Percentiles rank a stretch among this genome's conserved stretches.
These are phyloP conservation scores for Turritopsis rubra DNA, from an alignment of 30 jellyfish, hydroid and myxozoan genomes.

Conservation along the genomic window DNA sequence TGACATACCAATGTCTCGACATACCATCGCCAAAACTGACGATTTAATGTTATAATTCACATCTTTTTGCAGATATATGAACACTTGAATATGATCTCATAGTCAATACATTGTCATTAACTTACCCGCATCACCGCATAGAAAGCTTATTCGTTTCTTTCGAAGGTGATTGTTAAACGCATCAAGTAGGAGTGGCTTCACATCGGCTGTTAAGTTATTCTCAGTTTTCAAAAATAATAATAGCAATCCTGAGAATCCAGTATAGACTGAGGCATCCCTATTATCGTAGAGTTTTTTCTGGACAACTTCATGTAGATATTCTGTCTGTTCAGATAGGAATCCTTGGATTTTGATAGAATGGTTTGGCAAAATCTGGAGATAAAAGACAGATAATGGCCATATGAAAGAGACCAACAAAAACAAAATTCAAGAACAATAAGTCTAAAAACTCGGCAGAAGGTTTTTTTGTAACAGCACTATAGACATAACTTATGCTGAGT, in stretches of 20 bases:
- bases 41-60: too few relatives aligned
- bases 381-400: not conserved
- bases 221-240: not conserved
- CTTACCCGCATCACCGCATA: constrained; percentile 73
- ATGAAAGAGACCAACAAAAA: too few relatives aligned
- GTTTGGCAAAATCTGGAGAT: not conserved
- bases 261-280: constrained; percentile 40
- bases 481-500: too few relatives aligned
- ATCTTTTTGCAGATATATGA: too few relatives aligned
- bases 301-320: not conserved
- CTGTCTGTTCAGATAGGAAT: constrained; percentile 28
- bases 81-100: too few relatives aligned
- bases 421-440: too few relatives aligned
- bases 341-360: constrained; percentile 21
- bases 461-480: too few relatives aligned
- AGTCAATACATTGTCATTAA: too few relatives aligned
- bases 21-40: too few relatives aligned
- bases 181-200: not conserved
- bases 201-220: not conserved
- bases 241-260: constrained; percentile 45
- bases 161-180: not conserved
- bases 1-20: too few relatives aligned
- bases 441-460: too few relatives aligned
- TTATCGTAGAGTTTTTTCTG: not conserved
- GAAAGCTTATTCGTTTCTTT: constrained; percentile 32